Percentiles rank a stretch among this genome's conserved stretches.
Conservation (phyloP, 2,113 vertebrate genomes). For the Xiphophorus maculatus region DNA sequence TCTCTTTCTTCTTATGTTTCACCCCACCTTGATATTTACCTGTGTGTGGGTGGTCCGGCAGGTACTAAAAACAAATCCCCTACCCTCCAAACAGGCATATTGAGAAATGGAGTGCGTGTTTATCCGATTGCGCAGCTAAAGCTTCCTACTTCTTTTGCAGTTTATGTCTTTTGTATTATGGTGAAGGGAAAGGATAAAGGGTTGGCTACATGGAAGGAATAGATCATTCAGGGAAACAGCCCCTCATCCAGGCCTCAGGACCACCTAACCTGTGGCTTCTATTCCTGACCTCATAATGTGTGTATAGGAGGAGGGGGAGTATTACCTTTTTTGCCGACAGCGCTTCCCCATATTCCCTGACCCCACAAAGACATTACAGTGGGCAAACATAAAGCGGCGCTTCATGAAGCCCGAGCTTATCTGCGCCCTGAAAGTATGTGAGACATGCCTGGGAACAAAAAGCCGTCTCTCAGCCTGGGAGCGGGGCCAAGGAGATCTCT, state of each 20-base stretch:
- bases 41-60: slow-evolving; percentile 77
- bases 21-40: slow-evolving; percentile 71
- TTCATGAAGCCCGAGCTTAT: slow-evolving; percentile 88
- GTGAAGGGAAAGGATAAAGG: slow-evolving; percentile 43
- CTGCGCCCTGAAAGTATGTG: slow-evolving; percentile 90
- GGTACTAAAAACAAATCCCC: slow-evolving; percentile 53
- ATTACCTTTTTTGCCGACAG: slow-evolving; percentile 80
- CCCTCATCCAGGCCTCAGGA: slow-evolving; percentile 79
- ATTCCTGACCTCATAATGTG: slow-evolving; percentile 82
- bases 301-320: slow-evolving; percentile 73
- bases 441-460: slow-evolving; percentile 90
- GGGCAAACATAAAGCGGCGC: slow-evolving; percentile 86
- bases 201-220: slow-evolving; percentile 52
- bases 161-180: slow-evolving; percentile 55
- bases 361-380: slow-evolving; percentile 81
- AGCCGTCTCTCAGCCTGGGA: slow-evolving; percentile 83
- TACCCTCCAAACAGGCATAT: slow-evolving; percentile 30
- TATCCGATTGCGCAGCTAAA: slow-evolving; percentile 71
- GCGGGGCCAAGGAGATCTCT: slow-evolving; percentile 86
- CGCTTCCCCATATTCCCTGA: slow-evolving; percentile 79
- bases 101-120: slow-evolving; percentile 68
- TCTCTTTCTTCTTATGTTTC: slow-evolving; percentile 60
- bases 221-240: slow-evolving; percentile 78
- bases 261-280: slow-evolving; percentile 87
- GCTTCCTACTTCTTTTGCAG: slow-evolving; percentile 55